Evolutionary conservation across 1,140 invertebrate species (phyloP), one percentile per base, ranked within the genome.

Genomic region (Linepithema humile): DNA sequence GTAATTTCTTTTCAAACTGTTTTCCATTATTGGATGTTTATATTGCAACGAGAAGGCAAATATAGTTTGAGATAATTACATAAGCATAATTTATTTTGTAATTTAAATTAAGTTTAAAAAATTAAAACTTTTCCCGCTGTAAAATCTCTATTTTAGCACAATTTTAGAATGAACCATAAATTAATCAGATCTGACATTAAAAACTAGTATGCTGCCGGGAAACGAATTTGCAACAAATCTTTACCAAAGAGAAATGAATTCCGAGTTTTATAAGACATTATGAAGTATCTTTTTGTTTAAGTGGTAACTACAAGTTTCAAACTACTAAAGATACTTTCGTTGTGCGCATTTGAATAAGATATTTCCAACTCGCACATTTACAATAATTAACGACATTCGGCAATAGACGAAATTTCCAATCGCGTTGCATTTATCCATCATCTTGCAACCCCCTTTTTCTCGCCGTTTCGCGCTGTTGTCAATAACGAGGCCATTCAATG

Each of bases 401-500:
- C n/a, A n/a, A 20, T 40, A 32, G 23, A 0, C 20, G 35, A n/a
- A 77, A 83, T 43, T 87, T 78, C 67, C 50, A 35, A 6, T n/a
- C 35, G 26, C 12, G 43, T 82, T 64, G 43, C 64, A 67, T 82
- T 70, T 75, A 45, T 23, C 32, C 35, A 38, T 53, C 69, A 3
- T 10, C 64, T 29, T 9, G n/a, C 26, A 12, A 55, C 15, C n/a
- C 50, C 29, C 35, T 70, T 17, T 35, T 84, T 62, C 6, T 43
- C 23, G 17, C 15, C 20, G 38, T 38, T 59, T 77, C 40, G 5
- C 32, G 23, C 23, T 35, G 83, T 57, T 40, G 4, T 70, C 65
- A 89, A 91, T 92, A 92, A 92, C 90, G 89, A 92, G 88, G 82
- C 84, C 80, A 91, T 92, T 92, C 91, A 92, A 82, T 35, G 53